Conservation (phyloP, 2,113 vertebrate species). For the Galemys pyrenaicus region DNA sequence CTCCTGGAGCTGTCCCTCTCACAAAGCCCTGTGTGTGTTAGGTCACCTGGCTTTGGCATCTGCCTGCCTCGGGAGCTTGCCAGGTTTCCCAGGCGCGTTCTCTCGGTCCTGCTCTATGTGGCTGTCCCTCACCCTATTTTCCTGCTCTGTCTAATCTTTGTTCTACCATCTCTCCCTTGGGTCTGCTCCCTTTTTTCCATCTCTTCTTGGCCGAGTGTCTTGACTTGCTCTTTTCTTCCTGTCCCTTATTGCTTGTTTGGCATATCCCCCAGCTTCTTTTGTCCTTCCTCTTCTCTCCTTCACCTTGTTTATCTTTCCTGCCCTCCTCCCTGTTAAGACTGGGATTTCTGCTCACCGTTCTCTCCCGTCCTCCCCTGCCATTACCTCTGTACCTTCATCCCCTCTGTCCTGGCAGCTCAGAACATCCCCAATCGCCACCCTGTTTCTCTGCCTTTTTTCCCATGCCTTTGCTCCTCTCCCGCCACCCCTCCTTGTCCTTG, state of each 20-base stretch:
- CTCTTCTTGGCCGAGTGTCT: conserved; percentile 22
- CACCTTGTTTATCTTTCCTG: neutral
- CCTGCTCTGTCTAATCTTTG: neutral
- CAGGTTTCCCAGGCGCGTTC: neutral
- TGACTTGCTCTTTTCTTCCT: neutral
- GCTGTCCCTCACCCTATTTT: neutral
- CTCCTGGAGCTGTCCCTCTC: neutral
- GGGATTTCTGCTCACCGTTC: neutral
- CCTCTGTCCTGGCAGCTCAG: neutral
- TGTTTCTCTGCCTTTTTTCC: neutral
- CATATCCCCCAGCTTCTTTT: neutral
- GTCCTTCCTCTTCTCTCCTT: neutral
- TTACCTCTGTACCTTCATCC: neutral
- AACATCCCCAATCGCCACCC: neutral
- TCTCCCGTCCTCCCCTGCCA: neutral
- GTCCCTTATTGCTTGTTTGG: neutral
- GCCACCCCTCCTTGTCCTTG: conserved; percentile 20
- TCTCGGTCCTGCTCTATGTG: neutral
- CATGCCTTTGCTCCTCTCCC: neutral
- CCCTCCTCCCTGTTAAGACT: neutral
- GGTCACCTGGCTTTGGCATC: neutral
- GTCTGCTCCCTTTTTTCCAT: neutral
- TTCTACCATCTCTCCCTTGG: neutral
- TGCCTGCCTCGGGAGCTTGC: neutral
- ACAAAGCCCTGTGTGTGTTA: neutral